Conservation (phyloP, 2,113 vertebrate genomes). For the Sander vitreus region DNA sequence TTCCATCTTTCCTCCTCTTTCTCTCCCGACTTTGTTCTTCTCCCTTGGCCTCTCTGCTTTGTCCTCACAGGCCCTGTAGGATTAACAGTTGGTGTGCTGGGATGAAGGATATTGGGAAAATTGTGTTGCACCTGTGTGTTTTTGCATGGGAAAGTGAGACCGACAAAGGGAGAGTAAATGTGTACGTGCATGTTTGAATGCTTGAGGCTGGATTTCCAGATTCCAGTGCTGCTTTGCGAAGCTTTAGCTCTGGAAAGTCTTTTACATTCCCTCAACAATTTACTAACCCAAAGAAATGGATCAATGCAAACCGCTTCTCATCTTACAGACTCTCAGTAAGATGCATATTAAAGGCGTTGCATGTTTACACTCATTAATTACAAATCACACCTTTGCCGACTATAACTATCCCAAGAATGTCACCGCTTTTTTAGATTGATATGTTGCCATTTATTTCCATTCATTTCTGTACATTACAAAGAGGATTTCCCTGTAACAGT, state of each 20-base stretch:
- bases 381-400: not conserved
- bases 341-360: not conserved
- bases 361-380: not conserved
- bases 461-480: not conserved
- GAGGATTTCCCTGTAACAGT: not conserved
- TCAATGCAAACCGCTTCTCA: not conserved
- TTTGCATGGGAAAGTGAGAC: constrained; percentile 9
- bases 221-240: constrained; percentile 62
- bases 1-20: not conserved
- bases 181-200: constrained; percentile 62
- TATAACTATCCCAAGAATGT: not conserved
- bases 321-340: constrained; percentile 3
- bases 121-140: not conserved
- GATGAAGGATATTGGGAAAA: constrained; percentile 1
- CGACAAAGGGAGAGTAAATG: constrained; percentile 40
- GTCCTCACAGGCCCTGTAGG: not conserved
- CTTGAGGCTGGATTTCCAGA: constrained; percentile 70
- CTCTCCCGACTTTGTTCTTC: not conserved
- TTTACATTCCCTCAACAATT: constrained; percentile 40
- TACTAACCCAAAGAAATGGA: constrained; percentile 1
- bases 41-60: not conserved
- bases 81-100: not conserved
- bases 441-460: not conserved
- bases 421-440: not conserved
- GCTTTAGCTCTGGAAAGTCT: constrained; percentile 48